Conservation (phyloP, 2,113 vertebrate species). For the Meriones unguiculatus region DNA sequence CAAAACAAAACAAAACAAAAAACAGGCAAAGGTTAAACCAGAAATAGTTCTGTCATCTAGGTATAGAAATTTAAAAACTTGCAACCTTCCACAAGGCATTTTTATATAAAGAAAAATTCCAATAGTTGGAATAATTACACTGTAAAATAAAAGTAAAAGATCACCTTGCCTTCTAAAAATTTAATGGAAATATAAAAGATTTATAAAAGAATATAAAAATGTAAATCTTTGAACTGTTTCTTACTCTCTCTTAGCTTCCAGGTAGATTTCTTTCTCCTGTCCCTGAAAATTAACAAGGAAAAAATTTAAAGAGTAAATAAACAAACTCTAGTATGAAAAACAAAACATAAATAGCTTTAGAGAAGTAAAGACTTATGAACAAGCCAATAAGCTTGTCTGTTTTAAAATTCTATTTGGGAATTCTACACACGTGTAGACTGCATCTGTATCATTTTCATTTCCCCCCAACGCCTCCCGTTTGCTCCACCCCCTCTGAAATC, state of each 20-base stretch:
- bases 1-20: background rate
- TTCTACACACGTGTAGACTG: background rate
- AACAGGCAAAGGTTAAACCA: background rate
- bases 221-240: background rate
- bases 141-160: background rate
- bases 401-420: background rate
- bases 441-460: background rate
- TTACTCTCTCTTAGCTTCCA: background rate
- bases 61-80: background rate
- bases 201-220: background rate
- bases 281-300: background rate
- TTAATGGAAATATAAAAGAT: slow-evolving; percentile 1
- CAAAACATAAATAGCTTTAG: background rate
- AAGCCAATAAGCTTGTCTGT: background rate
- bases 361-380: slow-evolving; percentile 11
- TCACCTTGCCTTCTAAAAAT: slow-evolving; percentile 17
- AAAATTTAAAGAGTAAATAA: background rate
- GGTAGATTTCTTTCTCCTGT: background rate
- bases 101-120: slow-evolving; percentile 16
- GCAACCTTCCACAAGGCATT: background rate
- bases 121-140: background rate
- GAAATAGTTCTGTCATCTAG: background rate
- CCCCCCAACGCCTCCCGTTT: background rate
- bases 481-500: background rate
- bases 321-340: background rate